Evolutionary conservation across 1,140 invertebrate species (phyloP), one percentile per base, ranked within the genome.

Genomic region (Zaprionus inermis): DNA sequence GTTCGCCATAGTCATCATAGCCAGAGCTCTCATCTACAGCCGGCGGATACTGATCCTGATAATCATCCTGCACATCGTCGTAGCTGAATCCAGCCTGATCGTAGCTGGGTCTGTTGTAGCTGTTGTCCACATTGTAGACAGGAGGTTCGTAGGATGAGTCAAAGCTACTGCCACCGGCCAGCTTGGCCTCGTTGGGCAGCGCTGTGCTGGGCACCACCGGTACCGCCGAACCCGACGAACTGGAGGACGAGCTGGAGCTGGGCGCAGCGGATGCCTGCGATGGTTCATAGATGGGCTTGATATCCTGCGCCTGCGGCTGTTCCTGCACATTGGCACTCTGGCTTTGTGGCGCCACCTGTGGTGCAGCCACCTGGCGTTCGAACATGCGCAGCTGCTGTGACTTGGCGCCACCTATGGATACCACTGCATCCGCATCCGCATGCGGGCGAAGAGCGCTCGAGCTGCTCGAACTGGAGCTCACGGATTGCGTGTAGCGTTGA

Each of bases 1-100:
- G 88, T 7, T 89, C 81, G 4, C 18, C 61, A 16, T 91, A 91
- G 55, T 91, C 82, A 58, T 81, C 83, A 22, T 90, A 90, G 44
- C 77, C 69, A 12, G 60, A 74, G 0, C 61, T 73, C n/a, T 90
- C 85, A 24, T 85, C 84, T 2, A 79, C 83, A 2, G 89, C 74
- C 1, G 90, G 90, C 9, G 90, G 76, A 79, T 89, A 91, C 36
- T 85, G 81, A 67, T 89, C 84, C 55, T 86, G 73, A 22, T 91
- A 85, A 58, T 90, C 88, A n/a, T 76, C 82, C 54, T 78, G 78
- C 1, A 49, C 77, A 52, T 90, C 90, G 6, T 89, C 88, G 52
- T 91, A 91, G 67, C 66, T 66, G 38, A 75, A 91, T 24, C 61
- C 64, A 3, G 30, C 66, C 24, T 76, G 81, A 51, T 85, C 79